Evolutionary conservation across 1,140 invertebrate genomes (phyloP).

Genomic region (Laupala kohalensis): DNA sequence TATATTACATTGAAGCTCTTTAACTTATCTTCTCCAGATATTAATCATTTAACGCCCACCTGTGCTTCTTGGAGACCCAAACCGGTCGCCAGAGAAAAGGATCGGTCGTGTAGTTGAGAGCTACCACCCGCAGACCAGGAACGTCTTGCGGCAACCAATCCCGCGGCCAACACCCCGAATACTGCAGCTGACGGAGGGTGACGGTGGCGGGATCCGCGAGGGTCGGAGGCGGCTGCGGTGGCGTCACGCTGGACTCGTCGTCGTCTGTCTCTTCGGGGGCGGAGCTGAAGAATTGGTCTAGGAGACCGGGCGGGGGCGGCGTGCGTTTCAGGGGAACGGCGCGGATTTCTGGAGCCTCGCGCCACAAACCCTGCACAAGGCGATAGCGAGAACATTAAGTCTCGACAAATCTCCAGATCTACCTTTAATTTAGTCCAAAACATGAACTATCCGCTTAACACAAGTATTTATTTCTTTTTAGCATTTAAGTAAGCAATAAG

Average conservation of each 20-base stretch:
- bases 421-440: no score
- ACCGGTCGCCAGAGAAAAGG: constrained; percentile 51
- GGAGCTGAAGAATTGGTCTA: not conserved
- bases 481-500: no score
- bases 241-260: constrained; percentile 15
- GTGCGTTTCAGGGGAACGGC: not conserved
- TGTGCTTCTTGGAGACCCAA: constrained; percentile 45
- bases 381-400: not conserved
- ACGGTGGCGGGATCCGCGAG: constrained; percentile 53
- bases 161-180: constrained; percentile 50
- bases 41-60: no score
- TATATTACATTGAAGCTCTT: no score
- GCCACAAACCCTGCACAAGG: not conserved
- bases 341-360: not conserved
- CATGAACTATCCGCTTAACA: no score
- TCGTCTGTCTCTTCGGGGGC: constrained; percentile 3
- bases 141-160: constrained; percentile 54
- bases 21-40: no score
- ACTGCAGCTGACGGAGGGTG: constrained; percentile 30
- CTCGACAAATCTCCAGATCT: no score
- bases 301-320: not conserved
- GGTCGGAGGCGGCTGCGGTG: constrained; percentile 49
- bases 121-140: constrained; percentile 47
- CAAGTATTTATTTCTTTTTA: no score
- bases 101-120: constrained; percentile 57